Percentiles rank a stretch among this genome's conserved stretches.
Evolutionary conservation across 2,888 invertebrate genomes (phyloP).

Genomic region (Anodontia alba): DNA sequence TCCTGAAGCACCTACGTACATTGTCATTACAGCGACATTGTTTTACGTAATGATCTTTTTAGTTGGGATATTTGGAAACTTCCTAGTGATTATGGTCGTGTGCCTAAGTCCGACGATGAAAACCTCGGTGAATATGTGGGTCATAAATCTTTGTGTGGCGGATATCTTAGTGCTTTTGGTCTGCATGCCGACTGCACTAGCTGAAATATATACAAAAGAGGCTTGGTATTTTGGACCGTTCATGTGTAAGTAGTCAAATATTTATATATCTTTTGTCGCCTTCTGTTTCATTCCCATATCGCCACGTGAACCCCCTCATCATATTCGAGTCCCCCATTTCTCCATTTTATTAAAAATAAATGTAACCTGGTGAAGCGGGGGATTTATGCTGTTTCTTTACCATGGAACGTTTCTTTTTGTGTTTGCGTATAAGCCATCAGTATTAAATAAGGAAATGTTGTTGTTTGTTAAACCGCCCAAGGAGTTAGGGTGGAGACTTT

Average conservation of each 20-base stretch:
- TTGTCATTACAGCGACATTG: constrained; percentile 26
- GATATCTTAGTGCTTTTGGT: constrained; percentile 45
- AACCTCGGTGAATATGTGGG: constrained; percentile 39
- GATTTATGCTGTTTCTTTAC: too few relatives aligned
- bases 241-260: constrained; percentile 48
- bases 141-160: constrained; percentile 46
- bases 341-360: too few relatives aligned
- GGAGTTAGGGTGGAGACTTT: too few relatives aligned
- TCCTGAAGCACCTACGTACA: constrained; percentile 32
- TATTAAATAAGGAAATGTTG: too few relatives aligned
- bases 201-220: constrained; percentile 41
- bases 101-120: constrained; percentile 21
- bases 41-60: constrained; percentile 44
- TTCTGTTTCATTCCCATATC: too few relatives aligned
- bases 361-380: too few relatives aligned
- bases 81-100: constrained; percentile 34
- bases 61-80: constrained; percentile 44
- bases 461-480: too few relatives aligned
- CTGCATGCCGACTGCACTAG: constrained; percentile 51
- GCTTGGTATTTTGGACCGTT: constrained; percentile 47
- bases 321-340: too few relatives aligned
- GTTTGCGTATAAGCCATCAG: too few relatives aligned
- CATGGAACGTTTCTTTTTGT: too few relatives aligned
- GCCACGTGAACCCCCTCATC: too few relatives aligned
- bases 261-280: too few relatives aligned